Evolutionary conservation across 2,797 vertebrate species (phyloP).

Genomic region (Fistularia tabacaria): DNA sequence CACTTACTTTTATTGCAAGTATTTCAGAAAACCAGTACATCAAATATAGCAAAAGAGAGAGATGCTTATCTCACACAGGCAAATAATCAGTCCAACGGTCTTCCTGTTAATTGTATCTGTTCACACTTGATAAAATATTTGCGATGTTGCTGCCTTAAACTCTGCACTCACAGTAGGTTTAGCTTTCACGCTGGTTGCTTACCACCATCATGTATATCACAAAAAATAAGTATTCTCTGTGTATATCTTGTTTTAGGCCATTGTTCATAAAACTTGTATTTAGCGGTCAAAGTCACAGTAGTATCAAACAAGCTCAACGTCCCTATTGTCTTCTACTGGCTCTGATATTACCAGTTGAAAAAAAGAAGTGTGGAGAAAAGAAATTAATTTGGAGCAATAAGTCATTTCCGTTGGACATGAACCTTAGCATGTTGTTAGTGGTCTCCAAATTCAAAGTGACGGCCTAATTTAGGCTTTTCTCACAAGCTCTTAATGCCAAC

Average conservation of each 20-base stretch:
- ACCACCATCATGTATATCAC: no score
- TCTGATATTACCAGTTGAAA: conserved; percentile 39
- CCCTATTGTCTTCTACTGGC: no score
- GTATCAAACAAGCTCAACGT: conserved; percentile 18
- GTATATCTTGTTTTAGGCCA: no score
- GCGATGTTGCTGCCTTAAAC: conserved; percentile 34
- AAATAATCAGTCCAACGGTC: conserved; percentile 55
- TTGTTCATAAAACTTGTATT: no score
- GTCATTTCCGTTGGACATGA: conserved; percentile 37
- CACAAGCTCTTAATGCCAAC: conserved; percentile 55
- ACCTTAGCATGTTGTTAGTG: conserved; percentile 33
- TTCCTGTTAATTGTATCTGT: conserved; percentile 25
- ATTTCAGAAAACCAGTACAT: conserved; percentile 55
- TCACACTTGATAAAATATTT: conserved; percentile 40
- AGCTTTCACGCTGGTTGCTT: conserved; percentile 4
- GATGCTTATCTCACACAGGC: conserved; percentile 63
- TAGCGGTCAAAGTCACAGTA: no score
- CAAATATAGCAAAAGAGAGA: conserved; percentile 58
- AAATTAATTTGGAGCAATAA: conserved; percentile 44
- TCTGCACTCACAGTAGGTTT: conserved; percentile 32
- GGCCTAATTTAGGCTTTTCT: conserved; percentile 76
- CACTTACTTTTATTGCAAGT: conserved; percentile 64
- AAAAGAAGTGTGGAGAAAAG: conserved; percentile 32
- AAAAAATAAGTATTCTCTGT: no score
- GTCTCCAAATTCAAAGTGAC: conserved; percentile 50